Base-by-base conservation (phyloP, 2,888 invertebrate genomes). In the Lepidocyrtinus sp. region DNA sequence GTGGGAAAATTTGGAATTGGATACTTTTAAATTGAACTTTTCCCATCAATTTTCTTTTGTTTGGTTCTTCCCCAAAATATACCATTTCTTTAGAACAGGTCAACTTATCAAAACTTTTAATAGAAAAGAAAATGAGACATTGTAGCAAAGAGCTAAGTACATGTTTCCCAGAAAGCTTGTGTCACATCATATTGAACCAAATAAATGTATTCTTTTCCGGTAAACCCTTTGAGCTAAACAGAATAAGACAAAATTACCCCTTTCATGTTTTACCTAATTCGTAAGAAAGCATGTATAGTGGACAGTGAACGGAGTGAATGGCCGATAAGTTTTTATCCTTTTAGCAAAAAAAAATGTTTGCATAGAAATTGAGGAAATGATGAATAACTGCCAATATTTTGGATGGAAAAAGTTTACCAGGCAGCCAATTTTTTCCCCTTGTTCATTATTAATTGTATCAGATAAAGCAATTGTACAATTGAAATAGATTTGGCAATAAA, bases 1-100 rank as follows among this genome's bases (percentile, higher is more conserved):
- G 73, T 74, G 74, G 79, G 79, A 79, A 73, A 73, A 72, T 27
- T 73, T 74, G 79, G 79, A 79, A 79, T 74, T 74, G 70, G 79
- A 79, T 74, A 79, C 79, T 64, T 63, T n/a, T 27, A 78, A 78
- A 73, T 68, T 67, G 67, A 22, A 63, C 3, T 26, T 69, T 59
- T 69, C 63, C 75, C 69, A 68, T 26, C 27, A 64, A 64, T 64
- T 64, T 64, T 64, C 62, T 64, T 17, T 19, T 27, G 26, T 64
- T 62, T 22, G 55, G 55, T 59, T 74, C 64, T 63, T 64, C 55
- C 63, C 50, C 46, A 65, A 67, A 67, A 65, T 67, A 25, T 7
- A 17, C 59, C 55, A n/a, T 19, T 62, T 76, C 63, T 75, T 76
- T 76, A 76, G 63, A 70, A 55, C 75, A 64, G 75, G 70, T 64